Evolutionary conservation across 2,113 vertebrate species (phyloP), one percentile per base, ranked within the genome.

Genomic region (Anarrhichthys ocellatus): DNA sequence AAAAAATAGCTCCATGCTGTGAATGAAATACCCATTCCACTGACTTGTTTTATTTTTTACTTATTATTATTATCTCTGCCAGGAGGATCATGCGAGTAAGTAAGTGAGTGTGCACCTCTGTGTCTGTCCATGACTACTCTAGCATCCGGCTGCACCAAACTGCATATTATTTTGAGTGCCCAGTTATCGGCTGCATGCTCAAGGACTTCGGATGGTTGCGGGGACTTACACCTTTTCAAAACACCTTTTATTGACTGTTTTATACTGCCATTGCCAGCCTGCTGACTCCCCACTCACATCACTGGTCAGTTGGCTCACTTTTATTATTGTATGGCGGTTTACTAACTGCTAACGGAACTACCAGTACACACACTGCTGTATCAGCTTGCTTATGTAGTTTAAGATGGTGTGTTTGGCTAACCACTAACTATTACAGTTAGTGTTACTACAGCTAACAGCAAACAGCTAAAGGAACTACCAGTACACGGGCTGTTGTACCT

Each of bases 1-100:
- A 32, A 46, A 71, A 59, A 42, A 40, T 3, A 6, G 13, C 17
- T 11, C 24, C 36, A 59, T n/a, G 7, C 10, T 66, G 52, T 22
- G 69, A 68, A 52, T 68, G 38, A 50, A 64, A 74, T 71, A 42
- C 14, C 9, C 56, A 34, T 34, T 6, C 15, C 24, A 65, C n/a
- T 22, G 20, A 22, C 20, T 9, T 52, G 50, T 56, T 56, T 56
- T 24, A 56, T 56, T 56, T 56, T 56, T 1, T 56, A 24, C n/a
- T 27, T 56, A 24, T 24, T 56, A 24, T 24, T 56, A 24, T 56
- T 11, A 56, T 56, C n/a, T 24, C n/a, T 56, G 54, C 3, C 10
- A 27, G 54, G 54, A 27, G 54, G 54, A 27, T 24, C n/a, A 13
- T 56, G n/a, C 10, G 10, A 5, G n/a, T 24, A 22, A 10, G 50